Evolutionary conservation across 2,113 vertebrate species (phyloP).

Genomic region (Pangasianodon gigas): DNA sequence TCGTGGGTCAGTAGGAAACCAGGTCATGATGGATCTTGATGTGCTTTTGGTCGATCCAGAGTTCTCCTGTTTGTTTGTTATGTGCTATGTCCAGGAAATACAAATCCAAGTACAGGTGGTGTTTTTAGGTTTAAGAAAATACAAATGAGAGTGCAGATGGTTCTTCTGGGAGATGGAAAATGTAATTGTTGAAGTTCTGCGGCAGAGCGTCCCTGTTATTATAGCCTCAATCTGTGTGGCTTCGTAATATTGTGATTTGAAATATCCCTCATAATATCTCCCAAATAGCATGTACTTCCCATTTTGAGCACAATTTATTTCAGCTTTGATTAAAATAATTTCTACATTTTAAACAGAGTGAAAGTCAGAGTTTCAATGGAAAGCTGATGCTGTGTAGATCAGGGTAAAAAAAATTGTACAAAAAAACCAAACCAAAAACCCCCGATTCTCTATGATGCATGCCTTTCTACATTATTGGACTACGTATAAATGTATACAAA

Average conservation of each 20-base stretch:
- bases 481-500: neutral
- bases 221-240: conserved; percentile 42
- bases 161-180: conserved; percentile 44
- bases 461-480: neutral
- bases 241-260: conserved; percentile 28
- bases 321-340: neutral
- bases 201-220: conserved; percentile 38
- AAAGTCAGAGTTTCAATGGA: neutral
- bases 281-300: neutral
- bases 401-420: neutral
- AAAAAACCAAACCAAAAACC: neutral
- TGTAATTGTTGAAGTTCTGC: conserved; percentile 37
- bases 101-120: neutral
- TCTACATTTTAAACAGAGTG: neutral
- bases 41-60: conserved; percentile 17
- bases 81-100: conserved; percentile 19
- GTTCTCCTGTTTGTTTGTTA: conserved; percentile 18
- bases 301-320: neutral
- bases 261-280: conserved; percentile 20
- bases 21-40: neutral
- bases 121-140: neutral
- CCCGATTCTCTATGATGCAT: neutral
- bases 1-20: conserved; percentile 1
- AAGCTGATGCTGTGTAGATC: neutral
- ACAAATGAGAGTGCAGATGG: conserved; percentile 23